Base-by-base conservation (phyloP, 2,797 vertebrate genomes). In the Anguilla pacifica region DNA sequence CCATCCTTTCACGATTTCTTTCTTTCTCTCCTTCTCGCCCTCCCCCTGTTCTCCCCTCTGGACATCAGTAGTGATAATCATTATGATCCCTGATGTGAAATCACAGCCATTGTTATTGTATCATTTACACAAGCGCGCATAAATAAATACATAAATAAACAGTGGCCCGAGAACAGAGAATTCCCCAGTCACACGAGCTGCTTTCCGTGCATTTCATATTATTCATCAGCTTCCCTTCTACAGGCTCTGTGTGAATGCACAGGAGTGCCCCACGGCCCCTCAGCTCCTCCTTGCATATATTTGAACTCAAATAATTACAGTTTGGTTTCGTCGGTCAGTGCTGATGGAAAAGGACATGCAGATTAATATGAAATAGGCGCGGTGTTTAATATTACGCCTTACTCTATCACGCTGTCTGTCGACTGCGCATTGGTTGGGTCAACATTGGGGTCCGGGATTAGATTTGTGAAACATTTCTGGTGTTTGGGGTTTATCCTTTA, bases 301-400 rank as follows among this genome's bases (percentile, higher is more conserved):
- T 82, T 51, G 43, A 82, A n/a, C 39, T n/a, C 22, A 82, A 82
- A 82, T 82, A 51, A 82, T 82, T 49, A 51, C 43, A 49, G 10
- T n/a, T 10, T 51, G 43, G 77, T 81, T 19, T 46, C 22, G 19
- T 51, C 0, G 10, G 46, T 51, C 43, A n/a, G 25, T 49, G 46
- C 43, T 82, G 79, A 82, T 19, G n/a, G 22, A n/a, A 82, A 82
- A 25, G 22, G 43, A n/a, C 19, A 22, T 6, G 11, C 22, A 49
- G 46, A 82, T 82, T 51, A n/a, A 51, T 51, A 25, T 9, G 7
- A n/a, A 82, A 82, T 10, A 46, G 79, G 25, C 79, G n/a, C 22
- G 13, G 22, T 51, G 10, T 49, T 82, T 51, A 82, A 82, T 82
- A 82, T 49, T 46, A 5, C 9, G 79, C 51, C 19, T 7, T 11